These are phyloP conservation scores for Hyla sarda DNA, from an alignment of 2,113 vertebrate genomes.

Conservation along the genomic window DNA sequence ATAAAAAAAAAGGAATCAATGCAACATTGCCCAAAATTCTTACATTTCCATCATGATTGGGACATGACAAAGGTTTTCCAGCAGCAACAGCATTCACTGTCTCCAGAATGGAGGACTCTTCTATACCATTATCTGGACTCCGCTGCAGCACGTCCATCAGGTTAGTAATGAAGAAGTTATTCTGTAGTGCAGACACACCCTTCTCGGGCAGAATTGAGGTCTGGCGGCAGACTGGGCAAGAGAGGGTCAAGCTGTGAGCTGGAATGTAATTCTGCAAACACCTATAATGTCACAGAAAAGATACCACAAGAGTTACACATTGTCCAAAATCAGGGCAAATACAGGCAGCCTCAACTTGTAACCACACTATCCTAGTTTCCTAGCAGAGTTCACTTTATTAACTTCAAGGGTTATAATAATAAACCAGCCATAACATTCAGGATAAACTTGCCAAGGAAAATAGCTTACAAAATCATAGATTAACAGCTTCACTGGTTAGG, in stretches of 20 bases:
- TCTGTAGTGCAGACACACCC: slow-evolving; percentile 95
- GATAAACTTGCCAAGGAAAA: background rate
- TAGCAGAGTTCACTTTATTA: background rate
- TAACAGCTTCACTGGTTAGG: background rate
- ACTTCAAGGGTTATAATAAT: background rate
- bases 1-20: too few species aligned
- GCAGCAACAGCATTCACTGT: slow-evolving; percentile 84
- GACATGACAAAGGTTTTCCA: slow-evolving; percentile 90
- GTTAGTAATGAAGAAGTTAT: slow-evolving; percentile 99
- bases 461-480: background rate
- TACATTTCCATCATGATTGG: slow-evolving; percentile 95
- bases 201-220: slow-evolving; percentile 98
- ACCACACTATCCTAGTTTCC: background rate
- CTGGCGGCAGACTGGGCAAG: slow-evolving; percentile 95
- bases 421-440: background rate
- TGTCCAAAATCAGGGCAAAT: background rate
- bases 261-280: slow-evolving; percentile 98
- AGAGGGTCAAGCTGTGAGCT: slow-evolving; percentile 91
- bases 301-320: background rate
- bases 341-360: background rate
- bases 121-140: slow-evolving; percentile 81
- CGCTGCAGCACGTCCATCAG: slow-evolving; percentile 98
- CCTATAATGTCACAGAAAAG: slow-evolving; percentile 70
- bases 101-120: slow-evolving; percentile 84
- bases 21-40: slow-evolving; percentile 66